Base-by-base conservation (phyloP, 2,888 invertebrate genomes). In the Parascotia fuliginaria region DNA sequence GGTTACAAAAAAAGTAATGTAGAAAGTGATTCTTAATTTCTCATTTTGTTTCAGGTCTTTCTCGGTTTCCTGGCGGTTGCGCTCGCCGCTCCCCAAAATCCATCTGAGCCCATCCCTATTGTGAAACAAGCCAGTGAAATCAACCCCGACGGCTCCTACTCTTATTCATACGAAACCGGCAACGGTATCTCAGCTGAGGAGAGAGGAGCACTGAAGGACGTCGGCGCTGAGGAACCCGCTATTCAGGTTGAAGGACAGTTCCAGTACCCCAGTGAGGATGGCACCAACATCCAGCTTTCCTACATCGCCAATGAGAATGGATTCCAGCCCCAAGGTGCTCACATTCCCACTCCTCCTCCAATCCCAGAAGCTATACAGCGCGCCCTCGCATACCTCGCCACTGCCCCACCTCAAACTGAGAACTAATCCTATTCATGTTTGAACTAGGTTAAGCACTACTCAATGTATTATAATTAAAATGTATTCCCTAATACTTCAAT, bases 291-390 rank as follows among this genome's bases (percentile, higher is more conserved):
- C 65, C 92, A 93, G 63, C 72, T 95, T 50, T 85, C 90, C 0
- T 96, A 95, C 83, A 82, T 93, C 29, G 95, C 96, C 42, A 94
- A 95, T 71, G 95, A 95, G 77, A 95, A 95, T 62, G 95, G 95
- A 40, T 95, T 92, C 89, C 94, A 94, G 75, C 94, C 95, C 6
- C 92, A 88, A 66, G 94, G 94, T n/a, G 88, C 88, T 13, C 94
- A 94, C 66, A 77, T 94, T 0, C 94, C 94, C 24, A 94, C 94
- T 0, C 92, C 95, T 19, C 95, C 95, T 31, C 95, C 95, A 53
- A 94, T 95, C 55, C 96, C 96, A 41, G 93, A 91, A 52, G 94
- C 93, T 43, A 96, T 96, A 70, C 94, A 94, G 70, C 93, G 93
- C 45, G 94, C 95, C 16, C 83, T 95, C 37, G 95, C 93, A 29